Conservation (phyloP, 2,113 vertebrate species). For the Accipiter virgatus region DNA sequence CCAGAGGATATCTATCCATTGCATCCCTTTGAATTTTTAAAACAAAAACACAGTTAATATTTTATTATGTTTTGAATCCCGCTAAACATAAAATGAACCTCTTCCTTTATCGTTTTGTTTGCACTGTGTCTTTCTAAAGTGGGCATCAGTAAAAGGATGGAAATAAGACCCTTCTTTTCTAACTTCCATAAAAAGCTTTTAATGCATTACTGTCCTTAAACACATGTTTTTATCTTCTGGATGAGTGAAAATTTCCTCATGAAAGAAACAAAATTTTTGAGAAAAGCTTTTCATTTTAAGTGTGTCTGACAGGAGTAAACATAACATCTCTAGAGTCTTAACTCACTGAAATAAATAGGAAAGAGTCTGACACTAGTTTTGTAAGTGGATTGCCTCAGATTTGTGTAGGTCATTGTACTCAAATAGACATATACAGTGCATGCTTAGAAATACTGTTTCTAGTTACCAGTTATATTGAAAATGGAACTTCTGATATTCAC, state of each 20-base stretch:
- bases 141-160: background rate
- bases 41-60: constrained; percentile 32
- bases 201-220: background rate
- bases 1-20: background rate
- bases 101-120: background rate
- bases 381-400: background rate
- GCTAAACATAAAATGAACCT: background rate
- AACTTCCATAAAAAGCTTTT: background rate
- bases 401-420: background rate
- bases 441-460: background rate
- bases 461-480: background rate
- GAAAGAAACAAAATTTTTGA: background rate
- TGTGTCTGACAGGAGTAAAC: background rate
- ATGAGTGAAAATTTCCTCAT: background rate
- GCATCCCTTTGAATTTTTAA: background rate
- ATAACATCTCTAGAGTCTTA: background rate
- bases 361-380: background rate
- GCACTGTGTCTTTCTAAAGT: background rate
- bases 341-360: background rate
- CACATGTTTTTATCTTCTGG: fast-evolving
- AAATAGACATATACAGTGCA: background rate
- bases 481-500: background rate
- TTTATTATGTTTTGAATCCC: background rate
- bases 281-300: background rate
- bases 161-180: background rate